Evolutionary conservation across 2,888 invertebrate species (phyloP).

Genomic region (Autographa gamma): DNA sequence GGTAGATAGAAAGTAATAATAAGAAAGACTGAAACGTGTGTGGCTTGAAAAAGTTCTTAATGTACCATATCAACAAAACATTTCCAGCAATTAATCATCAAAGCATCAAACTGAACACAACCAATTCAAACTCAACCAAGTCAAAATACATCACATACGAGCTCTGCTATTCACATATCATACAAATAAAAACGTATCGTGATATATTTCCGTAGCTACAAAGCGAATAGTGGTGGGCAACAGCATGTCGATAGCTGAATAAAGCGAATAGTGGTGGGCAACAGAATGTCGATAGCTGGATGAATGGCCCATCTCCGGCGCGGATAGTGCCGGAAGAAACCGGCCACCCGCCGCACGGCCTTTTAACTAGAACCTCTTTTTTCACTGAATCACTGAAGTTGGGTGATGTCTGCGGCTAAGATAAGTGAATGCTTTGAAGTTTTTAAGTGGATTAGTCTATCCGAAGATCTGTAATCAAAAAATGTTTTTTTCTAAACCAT

Average conservation of each 20-base stretch:
- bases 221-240: conserved; percentile 53
- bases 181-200: conserved; percentile 56
- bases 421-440: conserved; percentile 51
- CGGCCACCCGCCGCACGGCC: conserved; percentile 66
- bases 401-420: conserved; percentile 33
- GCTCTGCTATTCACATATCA: conserved; percentile 43
- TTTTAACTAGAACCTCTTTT: conserved; percentile 75
- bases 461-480: background rate
- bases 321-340: conserved; percentile 76
- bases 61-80: no score
- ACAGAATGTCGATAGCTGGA: conserved; percentile 72
- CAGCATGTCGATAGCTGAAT: conserved; percentile 39
- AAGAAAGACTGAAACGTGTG: no score
- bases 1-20: no score
- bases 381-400: conserved; percentile 53
- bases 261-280: no score
- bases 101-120: conserved; percentile 13
- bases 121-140: conserved; percentile 7
- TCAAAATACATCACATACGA: conserved; percentile 30
- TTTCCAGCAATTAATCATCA: background rate
- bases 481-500: no score
- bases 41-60: no score
- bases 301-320: conserved; percentile 82
- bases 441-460: conserved; percentile 18
- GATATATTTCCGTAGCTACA: conserved; percentile 58